Conservation (phyloP, 2,888 invertebrate genomes). For the Pteria penguin region DNA sequence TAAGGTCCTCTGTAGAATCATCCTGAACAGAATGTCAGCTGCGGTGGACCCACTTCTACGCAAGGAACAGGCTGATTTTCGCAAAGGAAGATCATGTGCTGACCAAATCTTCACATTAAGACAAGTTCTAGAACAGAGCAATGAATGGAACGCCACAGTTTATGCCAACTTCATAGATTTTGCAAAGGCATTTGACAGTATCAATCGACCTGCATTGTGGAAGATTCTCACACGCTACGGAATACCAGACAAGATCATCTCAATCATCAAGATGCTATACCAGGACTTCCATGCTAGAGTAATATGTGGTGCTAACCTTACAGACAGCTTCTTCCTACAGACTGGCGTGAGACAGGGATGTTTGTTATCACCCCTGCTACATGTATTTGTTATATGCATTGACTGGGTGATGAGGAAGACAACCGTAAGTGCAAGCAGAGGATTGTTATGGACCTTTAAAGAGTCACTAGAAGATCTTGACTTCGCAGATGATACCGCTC, state of each 20-base stretch:
- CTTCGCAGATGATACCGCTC: slow-evolving; percentile 14
- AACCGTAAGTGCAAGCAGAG: not conserved
- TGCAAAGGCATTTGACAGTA: slow-evolving; percentile 24
- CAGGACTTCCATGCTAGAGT: slow-evolving; percentile 10
- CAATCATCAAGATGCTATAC: slow-evolving; percentile 5
- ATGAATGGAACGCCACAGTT: slow-evolving; percentile 13
- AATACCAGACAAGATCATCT: slow-evolving; percentile 31
- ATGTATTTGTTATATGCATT: not conserved
- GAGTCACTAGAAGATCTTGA: slow-evolving; percentile 3
- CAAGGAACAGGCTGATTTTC: slow-evolving; percentile 20
- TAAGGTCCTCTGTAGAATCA: not conserved
- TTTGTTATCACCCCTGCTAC: slow-evolving; percentile 2
- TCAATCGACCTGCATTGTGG: slow-evolving; percentile 3
- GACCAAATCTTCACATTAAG: slow-evolving; percentile 6
- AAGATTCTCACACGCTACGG: slow-evolving; percentile 26
- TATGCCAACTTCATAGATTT: slow-evolving; percentile 35
- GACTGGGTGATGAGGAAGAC: not conserved
- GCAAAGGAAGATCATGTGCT: slow-evolving; percentile 5
- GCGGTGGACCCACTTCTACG: not conserved
- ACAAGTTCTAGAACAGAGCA: slow-evolving; percentile 12
- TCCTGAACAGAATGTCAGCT: not conserved
- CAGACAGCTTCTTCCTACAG: slow-evolving; percentile 1
- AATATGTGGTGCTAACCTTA: slow-evolving; percentile 5
- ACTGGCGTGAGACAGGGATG: slow-evolving; percentile 15
- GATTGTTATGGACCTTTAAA: slow-evolving; percentile 6